These are phyloP conservation scores for Paguma larvata DNA, from an alignment of 2,797 vertebrate genomes.

Conservation along the genomic window DNA sequence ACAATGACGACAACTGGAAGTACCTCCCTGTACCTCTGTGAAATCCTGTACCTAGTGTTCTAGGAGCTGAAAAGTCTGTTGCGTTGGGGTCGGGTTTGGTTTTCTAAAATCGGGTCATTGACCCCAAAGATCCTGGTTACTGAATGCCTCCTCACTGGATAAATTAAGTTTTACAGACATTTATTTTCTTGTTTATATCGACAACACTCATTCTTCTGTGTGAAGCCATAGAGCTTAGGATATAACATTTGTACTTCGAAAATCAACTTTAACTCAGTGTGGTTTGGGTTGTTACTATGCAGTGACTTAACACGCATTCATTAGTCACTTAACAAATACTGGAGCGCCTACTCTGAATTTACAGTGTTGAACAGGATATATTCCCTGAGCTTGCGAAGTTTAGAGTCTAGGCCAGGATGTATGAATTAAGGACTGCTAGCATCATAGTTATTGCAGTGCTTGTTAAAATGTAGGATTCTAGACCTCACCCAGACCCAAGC, in stretches of 20 bases:
- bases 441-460: background rate
- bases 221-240: background rate
- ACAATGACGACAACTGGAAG: background rate
- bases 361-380: background rate
- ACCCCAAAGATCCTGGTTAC: background rate
- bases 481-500: background rate
- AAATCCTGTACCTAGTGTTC: background rate
- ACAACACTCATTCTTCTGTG: background rate
- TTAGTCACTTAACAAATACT: background rate
- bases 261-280: background rate
- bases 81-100: background rate
- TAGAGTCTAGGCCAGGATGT: background rate
- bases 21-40: background rate
- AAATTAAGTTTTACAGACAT: background rate
- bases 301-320: background rate
- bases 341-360: background rate
- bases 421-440: background rate
- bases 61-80: background rate
- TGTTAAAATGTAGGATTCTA: background rate
- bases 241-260: background rate
- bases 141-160: background rate
- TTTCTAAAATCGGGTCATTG: background rate
- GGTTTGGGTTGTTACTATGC: background rate
- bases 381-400: background rate
- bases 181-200: background rate